Evolutionary conservation across 2,113 vertebrate genomes (phyloP), one percentile per base, ranked within the genome.

Genomic region (Mohoua ochrocephala): DNA sequence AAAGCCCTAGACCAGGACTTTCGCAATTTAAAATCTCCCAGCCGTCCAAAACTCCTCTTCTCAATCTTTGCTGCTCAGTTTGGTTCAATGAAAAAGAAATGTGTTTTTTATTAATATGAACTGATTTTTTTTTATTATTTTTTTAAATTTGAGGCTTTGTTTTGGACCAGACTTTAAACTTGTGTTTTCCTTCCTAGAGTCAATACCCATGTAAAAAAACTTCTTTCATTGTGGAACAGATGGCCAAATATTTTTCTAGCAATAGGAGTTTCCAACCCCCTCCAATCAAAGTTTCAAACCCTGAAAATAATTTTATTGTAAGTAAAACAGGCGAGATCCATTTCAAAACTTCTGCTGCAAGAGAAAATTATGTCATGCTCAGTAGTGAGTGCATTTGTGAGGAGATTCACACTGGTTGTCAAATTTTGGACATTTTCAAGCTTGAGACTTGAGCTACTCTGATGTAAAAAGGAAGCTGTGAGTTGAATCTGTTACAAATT

Each of bases 91-190:
- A 83, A 88, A 76, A 47, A 84, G 14, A 74, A 83, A 49, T 30
- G 13, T 0, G 0, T 5, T 30, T 79, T 87, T 27, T 70, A 24
- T 59, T 56, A 31, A 53, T 27, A 49, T 7, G 6, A 76, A 52
- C 39, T 14, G 24, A 7, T 61, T 56, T 67, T 59, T 63, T 45
- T 35, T 12, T 18, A n/a, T n/a, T n/a, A n/a, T n/a, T n/a, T 9
- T 19, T 49, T 15, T 69, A 42, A 20, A 71, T n/a, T 57, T 70
- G 69, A 41, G 7, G 15, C 73, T 84, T 59, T 74, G 4, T 5
- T 89, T 89, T 91, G 56, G 28, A 60, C 22, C 8, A 33, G 39
- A 39, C 28, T 77, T 93, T 26, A 52, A 39, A 59, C 22, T 45
- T 42, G 3, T 37, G 1, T 80, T 88, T 84, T 90, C 37, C 26